Evolutionary conservation across 2,113 vertebrate species (phyloP).

Genomic region (Paratilapia polleni): DNA sequence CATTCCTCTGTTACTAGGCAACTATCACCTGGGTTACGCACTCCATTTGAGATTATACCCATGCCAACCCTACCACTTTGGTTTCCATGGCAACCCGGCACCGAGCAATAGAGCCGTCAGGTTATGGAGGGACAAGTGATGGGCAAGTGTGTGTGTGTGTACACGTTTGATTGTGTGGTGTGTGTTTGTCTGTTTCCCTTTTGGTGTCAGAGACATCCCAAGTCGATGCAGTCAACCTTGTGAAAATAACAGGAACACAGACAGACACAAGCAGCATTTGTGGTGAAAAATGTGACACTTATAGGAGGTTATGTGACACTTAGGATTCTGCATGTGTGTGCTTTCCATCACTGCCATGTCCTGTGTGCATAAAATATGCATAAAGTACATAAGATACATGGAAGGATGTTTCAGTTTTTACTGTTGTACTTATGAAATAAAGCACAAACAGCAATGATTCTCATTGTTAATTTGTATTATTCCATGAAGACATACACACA

Average conservation of each 20-base stretch:
- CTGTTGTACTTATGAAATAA: not conserved
- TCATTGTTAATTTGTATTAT: not conserved
- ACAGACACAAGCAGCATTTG: not conserved
- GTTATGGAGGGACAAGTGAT: slow-evolving; percentile 52
- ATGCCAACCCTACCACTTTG: slow-evolving; percentile 72
- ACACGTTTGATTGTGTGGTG: not conserved
- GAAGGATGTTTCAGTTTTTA: not conserved
- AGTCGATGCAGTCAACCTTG: not conserved
- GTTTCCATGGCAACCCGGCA: slow-evolving; percentile 74
- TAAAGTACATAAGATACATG: not conserved
- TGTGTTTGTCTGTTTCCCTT: not conserved
- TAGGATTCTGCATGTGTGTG: not conserved
- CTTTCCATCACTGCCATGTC: not conserved
- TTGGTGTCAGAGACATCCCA: not conserved
- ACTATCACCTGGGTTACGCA: slow-evolving; percentile 80
- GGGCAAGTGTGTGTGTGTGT: slow-evolving; percentile 15
- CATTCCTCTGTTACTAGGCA: slow-evolving; percentile 80
- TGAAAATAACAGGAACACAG: slow-evolving; percentile 13
- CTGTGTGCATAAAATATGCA: not conserved
- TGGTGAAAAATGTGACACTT: not conserved
- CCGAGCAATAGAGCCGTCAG: slow-evolving; percentile 38
- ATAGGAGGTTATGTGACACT: not conserved
- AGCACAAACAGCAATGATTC: not conserved
- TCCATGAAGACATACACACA: not conserved
- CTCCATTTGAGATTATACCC: slow-evolving; percentile 74